A percentile compares a stretch with the other conserved stretches of the same genome.
These are phyloP conservation scores for Lerema accius DNA, from an alignment of 1,140 invertebrate genomes.

Conservation along the genomic window DNA sequence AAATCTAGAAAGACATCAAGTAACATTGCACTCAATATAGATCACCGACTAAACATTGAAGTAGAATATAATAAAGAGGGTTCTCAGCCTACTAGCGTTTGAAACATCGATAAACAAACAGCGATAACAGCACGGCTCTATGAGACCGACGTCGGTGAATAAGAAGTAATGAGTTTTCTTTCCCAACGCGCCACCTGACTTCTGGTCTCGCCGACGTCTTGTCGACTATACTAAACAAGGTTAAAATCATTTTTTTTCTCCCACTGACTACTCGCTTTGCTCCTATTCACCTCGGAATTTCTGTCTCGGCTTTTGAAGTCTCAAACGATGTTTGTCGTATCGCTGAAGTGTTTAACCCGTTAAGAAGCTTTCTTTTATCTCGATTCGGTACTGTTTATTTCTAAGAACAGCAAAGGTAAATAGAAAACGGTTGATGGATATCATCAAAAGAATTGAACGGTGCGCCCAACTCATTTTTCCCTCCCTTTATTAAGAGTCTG, in stretches of 20 bases:
- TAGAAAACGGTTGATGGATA: constrained; percentile 42
- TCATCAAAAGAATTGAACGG: constrained; percentile 37
- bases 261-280: constrained; percentile 44
- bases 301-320: constrained; percentile 49
- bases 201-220: constrained; percentile 61
- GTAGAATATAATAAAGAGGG: background rate
- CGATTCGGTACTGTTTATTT: constrained; percentile 49
- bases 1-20: too few relatives aligned
- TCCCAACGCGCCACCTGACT: constrained; percentile 70
- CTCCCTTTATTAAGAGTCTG: constrained; percentile 28
- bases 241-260: constrained; percentile 68
- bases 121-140: constrained; percentile 48
- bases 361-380: constrained; percentile 53
- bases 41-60: too few relatives aligned
- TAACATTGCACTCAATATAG: too few relatives aligned
- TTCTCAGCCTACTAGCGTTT: background rate
- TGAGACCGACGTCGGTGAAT: constrained; percentile 56
- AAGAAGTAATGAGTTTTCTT: constrained; percentile 80
- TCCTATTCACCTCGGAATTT: constrained; percentile 48
- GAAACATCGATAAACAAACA: constrained; percentile 44
- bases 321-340: constrained; percentile 52
- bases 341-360: constrained; percentile 53
- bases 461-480: constrained; percentile 39
- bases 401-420: constrained; percentile 45
- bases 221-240: constrained; percentile 70